Evolutionary conservation across 2,888 invertebrate genomes (phyloP).

Genomic region (Polyommatus iphigenia): DNA sequence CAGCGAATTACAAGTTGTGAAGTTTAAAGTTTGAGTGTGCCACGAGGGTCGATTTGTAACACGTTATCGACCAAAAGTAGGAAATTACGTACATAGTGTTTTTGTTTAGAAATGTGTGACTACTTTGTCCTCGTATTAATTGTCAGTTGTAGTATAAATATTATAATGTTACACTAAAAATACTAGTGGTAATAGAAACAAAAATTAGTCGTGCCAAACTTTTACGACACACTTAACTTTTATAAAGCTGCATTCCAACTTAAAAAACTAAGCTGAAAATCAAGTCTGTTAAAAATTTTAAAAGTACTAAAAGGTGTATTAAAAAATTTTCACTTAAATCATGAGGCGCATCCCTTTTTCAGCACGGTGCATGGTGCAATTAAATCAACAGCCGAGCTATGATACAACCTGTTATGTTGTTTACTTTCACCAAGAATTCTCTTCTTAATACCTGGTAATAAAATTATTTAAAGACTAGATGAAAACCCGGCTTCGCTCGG

Average conservation of each 20-base stretch:
- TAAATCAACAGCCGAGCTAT: background rate
- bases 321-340: background rate
- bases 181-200: background rate
- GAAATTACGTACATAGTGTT: background rate
- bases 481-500: too few species aligned
- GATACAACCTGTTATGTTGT: background rate
- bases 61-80: background rate
- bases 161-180: background rate
- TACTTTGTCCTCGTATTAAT: background rate
- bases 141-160: background rate
- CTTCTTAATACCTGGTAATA: background rate
- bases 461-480: background rate
- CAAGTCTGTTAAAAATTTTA: background rate
- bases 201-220: background rate
- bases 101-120: background rate
- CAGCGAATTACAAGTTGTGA: constrained; percentile 6
- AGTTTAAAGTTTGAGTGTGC: constrained; percentile 1
- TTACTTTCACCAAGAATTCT: background rate
- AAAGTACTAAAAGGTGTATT: background rate
- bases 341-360: background rate
- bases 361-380: background rate
- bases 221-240: background rate
- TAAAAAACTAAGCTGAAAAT: background rate
- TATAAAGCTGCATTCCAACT: background rate
- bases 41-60: background rate